Base-by-base conservation (phyloP, 2,797 vertebrate species). In the Prunella strophiata region DNA sequence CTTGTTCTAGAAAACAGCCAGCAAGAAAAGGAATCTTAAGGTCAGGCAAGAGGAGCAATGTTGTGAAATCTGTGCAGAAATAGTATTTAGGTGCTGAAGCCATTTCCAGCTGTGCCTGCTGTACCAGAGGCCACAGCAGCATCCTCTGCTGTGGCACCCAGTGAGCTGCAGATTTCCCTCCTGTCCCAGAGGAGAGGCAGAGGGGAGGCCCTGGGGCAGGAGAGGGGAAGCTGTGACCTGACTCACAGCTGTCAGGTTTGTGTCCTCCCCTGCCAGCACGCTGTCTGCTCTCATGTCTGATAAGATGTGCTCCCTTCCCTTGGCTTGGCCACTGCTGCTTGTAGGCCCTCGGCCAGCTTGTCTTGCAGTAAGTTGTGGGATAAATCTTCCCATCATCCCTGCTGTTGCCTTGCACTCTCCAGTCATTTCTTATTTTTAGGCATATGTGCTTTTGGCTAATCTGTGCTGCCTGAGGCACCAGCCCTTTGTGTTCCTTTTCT, bases 351-450 rank as follows among this genome's bases (percentile, higher is more conserved):
- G 75, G 81, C 77, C 85, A 92, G 76, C 26, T 89, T 73, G 22
- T 34, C 29, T 78, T 66, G 43, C 87, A 36, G 58, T 58, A 72
- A 73, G 22, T 26, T 43, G 22, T 8, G 48, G 52, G 42, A 70
- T 79, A 67, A 76, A 81, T 89, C 59, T 91, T 88, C 67, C 34
- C 57, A 71, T 89, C 67, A 12, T 38, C 45, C 22, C 63, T 79
- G 62, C 34, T 1, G 1, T 9, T 71, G 82, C 29, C 29, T 75
- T 72, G 55, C 34, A 18, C n/a, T 91, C 68, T 65, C 50, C 74
- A 74, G 74, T 75, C 80, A 51, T 76, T 76, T 79, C 85, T 93
- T 89, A 74, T 79, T 93, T 95, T 88, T 47, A 88, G 42, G 20
- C 57, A 50, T 65, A 34, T 38, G 74, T 0, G 6, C 57, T 90